A percentile compares a stretch with the other conserved stretches of the same genome.
Conservation (phyloP, 2,113 vertebrate genomes). For the Cheilinus undulatus region DNA sequence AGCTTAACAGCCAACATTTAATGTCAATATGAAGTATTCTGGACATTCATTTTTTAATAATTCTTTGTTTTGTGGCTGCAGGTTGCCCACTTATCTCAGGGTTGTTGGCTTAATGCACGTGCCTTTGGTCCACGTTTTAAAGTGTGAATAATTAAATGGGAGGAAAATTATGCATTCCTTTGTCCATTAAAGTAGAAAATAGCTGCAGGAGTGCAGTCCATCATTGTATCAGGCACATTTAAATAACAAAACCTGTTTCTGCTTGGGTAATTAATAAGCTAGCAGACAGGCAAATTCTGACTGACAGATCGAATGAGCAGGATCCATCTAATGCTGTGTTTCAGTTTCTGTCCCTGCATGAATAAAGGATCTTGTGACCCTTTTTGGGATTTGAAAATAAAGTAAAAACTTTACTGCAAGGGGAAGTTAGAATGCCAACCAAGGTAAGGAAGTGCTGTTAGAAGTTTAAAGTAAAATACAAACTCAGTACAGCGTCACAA, state of each 20-base stretch:
- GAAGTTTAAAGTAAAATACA: slow-evolving; percentile 21
- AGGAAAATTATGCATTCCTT: background rate
- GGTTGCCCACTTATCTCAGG: no score
- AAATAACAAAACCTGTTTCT: background rate
- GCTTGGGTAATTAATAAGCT: background rate
- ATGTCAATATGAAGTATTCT: no score
- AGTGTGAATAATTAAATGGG: no score
- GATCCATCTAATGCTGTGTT: no score
- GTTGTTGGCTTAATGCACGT: no score
- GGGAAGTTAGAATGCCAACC: slow-evolving; percentile 3
- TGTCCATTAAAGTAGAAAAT: background rate
- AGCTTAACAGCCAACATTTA: no score
- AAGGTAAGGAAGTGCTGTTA: slow-evolving; percentile 11
- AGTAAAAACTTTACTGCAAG: background rate
- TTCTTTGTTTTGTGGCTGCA: no score
- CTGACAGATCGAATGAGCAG: background rate
- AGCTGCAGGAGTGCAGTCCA: background rate
- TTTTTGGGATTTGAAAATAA: background rate
- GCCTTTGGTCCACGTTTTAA: no score
- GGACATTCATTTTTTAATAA: no score
- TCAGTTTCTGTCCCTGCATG: background rate
- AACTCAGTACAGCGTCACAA: slow-evolving; percentile 7
- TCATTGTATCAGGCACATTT: background rate
- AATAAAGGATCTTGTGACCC: background rate
- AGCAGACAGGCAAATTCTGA: background rate